Evolutionary conservation across 2,888 invertebrate species (phyloP), one percentile per base, ranked within the genome.

Genomic region (Octodonta nipae): DNA sequence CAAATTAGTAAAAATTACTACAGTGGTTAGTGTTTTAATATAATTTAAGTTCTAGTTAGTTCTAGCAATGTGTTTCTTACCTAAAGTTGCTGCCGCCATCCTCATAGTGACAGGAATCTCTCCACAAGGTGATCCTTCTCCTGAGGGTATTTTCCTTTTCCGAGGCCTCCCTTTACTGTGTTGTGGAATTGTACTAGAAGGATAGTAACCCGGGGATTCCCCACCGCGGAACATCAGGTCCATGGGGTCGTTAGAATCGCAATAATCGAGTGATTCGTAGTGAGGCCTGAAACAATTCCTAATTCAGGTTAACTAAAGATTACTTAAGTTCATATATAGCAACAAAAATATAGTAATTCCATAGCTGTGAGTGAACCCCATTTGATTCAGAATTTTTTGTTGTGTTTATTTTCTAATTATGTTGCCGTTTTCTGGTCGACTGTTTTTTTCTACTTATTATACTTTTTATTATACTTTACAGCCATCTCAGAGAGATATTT

Each of bases 141-240:
- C 60, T 13, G 51, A 46, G 15, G 52, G 56, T n/a, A 75, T 55
- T 58, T 84, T 84, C 54, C 84, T 65, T 60, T 87, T 87, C 47
- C 85, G 65, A 0, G 85, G 85, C 13, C 86, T 65, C 1, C 85
- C 85, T 62, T 86, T 86, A 41, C 76, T 76, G 28, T 70, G 75
- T 30, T 71, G 75, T 2, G 75, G 65, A 2, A 68, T 68, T 4
- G 67, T 74, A 11, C 69, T 67, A 14, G 68, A 66, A 45, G 70
- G 67, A 58, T 71, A 76, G 56, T 73, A 82, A 26, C 64, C 65
- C 7, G 77, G 76, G 3, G 77, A 76, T 45, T 71, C 75, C 41
- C 71, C 68, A 35, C 75, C 35, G 69, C 74, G 46, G 40, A 55
- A 60, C 42, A 75, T 70, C 46, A 73, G 69, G 41, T 74, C 75